Base-by-base conservation (phyloP, 2,888 invertebrate species). In the Napeogenes inachia region DNA sequence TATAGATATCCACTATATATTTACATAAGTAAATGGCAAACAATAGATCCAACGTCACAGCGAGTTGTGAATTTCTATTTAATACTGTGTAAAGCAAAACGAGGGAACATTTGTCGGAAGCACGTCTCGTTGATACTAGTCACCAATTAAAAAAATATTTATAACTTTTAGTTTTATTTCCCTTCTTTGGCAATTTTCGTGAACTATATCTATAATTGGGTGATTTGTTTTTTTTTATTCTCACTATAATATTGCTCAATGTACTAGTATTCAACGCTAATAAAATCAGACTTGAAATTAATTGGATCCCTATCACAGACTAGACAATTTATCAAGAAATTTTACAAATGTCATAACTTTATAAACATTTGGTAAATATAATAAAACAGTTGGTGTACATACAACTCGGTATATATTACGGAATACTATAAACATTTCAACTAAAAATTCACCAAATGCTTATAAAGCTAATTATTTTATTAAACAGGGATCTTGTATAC, bases 21-120 rank as follows among this genome's bases (percentile, higher is more conserved):
- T 83, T 88, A 89, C 88, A 89, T 81, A 84, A 85, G 85, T 85
- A 82, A 87, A 89, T 87, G 87, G 87, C 89, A 85, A 86, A 87
- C 80, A 79, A 80, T 73, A 81, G 79, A 80, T 80, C 77, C 79
- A 81, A 82, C 75, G 75, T 63, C 64, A 66, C 63, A 63, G 64
- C 47, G 50, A 30, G 47, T 56, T 61, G 62, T 61, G 63, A 65
- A 58, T 60, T 57, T 61, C 46, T 58, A 57, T 63, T 35, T 80
- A 78, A 78, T 80, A 80, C 78, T 80, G 77, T 75, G 72, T 70
- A n/a, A 54, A 57, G 30, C 6, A 54, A 56, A 73, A 63, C 60
- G 60, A 56, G 60, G 67, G 67, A 61, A 60, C 55, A 57, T 54
- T 67, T 60, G 61, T 53, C 53, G 61, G 61, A 60, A 64, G 64